These are phyloP conservation scores for Achlya flavicornis DNA, from an alignment of 2,888 invertebrate species.

Conservation along the genomic window DNA sequence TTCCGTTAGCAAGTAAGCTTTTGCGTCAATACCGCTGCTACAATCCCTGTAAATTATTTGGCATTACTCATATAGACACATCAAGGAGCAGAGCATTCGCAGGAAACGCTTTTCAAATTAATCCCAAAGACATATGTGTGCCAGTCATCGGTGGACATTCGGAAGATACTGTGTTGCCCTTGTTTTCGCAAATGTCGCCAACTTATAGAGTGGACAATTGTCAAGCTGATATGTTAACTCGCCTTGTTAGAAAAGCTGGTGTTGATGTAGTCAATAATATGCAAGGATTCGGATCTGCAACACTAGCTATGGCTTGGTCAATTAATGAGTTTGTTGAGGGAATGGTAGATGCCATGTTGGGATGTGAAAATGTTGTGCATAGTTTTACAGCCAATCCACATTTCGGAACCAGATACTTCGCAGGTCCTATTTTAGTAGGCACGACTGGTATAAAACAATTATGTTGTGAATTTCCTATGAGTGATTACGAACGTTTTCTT, in stretches of 20 bases:
- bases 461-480: slow-evolving; percentile 49
- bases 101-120: slow-evolving; percentile 48
- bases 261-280: slow-evolving; percentile 56
- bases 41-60: slow-evolving; percentile 63
- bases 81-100: slow-evolving; percentile 50
- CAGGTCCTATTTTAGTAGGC: slow-evolving; percentile 60
- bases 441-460: slow-evolving; percentile 50
- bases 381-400: slow-evolving; percentile 59
- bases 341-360: slow-evolving; percentile 55
- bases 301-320: slow-evolving; percentile 59
- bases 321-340: slow-evolving; percentile 58
- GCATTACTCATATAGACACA: slow-evolving; percentile 62
- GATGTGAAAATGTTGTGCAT: slow-evolving; percentile 48
- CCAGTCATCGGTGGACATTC: slow-evolving; percentile 71
- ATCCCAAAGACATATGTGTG: slow-evolving; percentile 44
- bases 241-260: slow-evolving; percentile 57
- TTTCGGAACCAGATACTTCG: slow-evolving; percentile 64
- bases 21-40: slow-evolving; percentile 53
- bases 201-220: slow-evolving; percentile 35
- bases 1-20: slow-evolving; percentile 61
- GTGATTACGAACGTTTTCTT: slow-evolving; percentile 50
- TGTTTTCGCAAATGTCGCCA: slow-evolving; percentile 63
- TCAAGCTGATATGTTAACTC: slow-evolving; percentile 57
- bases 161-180: slow-evolving; percentile 61
- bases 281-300: slow-evolving; percentile 52